Base-by-base conservation (phyloP, 2,888 invertebrate species). In the Drosophila eohydei region DNA sequence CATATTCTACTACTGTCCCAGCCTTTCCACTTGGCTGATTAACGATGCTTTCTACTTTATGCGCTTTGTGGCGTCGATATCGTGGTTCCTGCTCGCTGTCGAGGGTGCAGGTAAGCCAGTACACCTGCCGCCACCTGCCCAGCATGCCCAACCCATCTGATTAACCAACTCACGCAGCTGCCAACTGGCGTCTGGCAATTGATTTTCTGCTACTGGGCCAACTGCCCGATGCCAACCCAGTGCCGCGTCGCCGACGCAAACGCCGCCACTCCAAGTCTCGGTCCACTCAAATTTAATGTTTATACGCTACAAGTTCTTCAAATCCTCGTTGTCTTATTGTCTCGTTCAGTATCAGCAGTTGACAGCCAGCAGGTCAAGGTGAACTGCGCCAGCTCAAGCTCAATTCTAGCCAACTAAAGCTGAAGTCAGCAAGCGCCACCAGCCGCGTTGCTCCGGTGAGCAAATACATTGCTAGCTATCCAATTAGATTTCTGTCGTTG, bases 201-300 rank as follows among this genome's bases (percentile, higher is more conserved):
- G 80, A 82, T 38, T 80, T 55, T 56, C 41, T 82, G 44, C 12
- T 82, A 2, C 52, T 80, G 44, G 80, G 72, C 32, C 59, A 72
- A 12, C 16, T 82, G 40, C 80, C 76, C n/a, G 59, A 62, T 1
- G 26, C 40, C 3, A n/a, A 2, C 11, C 11, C 32, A 28, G 14
- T 54, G 8, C 51, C 50, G 9, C 43, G 55, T 7, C 12, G 44
- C 8, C 64, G 55, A 7, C 56, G 43, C 30, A 72, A 32, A 11
- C 52, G 38, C 14, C 26, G 11, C 41, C 60, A 14, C 8, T 26
- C 3, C 2, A 38, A 55, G 9, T 28, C 4, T 12, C 36, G 21
- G 8, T 5, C 43, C 14, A 30, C 9, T 21, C 14, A 38, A 36
- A 70, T 55, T 40, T 69, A 60, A 43, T 8, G 26, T 36, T 8